Base-by-base conservation (phyloP, 2,888 invertebrate genomes). In the Stenichneumon culpator region DNA sequence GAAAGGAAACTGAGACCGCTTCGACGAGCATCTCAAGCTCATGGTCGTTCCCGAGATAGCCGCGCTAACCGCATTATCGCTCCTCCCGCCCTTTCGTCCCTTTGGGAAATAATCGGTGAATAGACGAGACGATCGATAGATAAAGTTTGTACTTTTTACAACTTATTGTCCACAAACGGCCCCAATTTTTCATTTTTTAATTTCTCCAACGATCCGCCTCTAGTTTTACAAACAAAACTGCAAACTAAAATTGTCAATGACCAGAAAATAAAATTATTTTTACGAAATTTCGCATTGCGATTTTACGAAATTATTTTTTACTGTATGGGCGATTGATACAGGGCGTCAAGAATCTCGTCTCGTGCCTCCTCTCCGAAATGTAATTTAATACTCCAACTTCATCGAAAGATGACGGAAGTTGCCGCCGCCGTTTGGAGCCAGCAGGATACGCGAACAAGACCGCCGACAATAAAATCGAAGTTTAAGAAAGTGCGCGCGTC, bases 311-410 rank as follows among this genome's bases (percentile, higher is more conserved):
- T 7, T 5, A 39, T 39, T 5, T 39, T 39, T 11, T 2, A 39
- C 39, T 39, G 39, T 2, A 39, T 11, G 9, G 50, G 7, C 14
- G 22, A 5, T 22, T 14, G 14, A 6, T 11, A 2, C 11, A 16
- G 4, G 32, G 36, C 19, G 39, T 22, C 39, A 1, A 19, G 39
- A 19, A 32, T 5, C n/a, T 28, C 19, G 60, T 63, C 47, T 47
- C 68, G 60, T 60, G 47, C 39, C n/a, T 60, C 22, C 7, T 9
- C n/a, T 52, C 32, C 39, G 52, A 68, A 67, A 25, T 39, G 57
- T 75, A 81, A 81, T 77, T 81, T 57, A 81, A 75, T 81, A 54
- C 68, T 16, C 36, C 9, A 28, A 60, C 75, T 75, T 75, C 54
- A 75, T 44, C 4, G 44, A n/a, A 75, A 81, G 77, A 75, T 81